These are phyloP conservation scores for Aurelia sp. DNA, from an alignment of 30 jellyfish, hydroid and myxozoan species.

Conservation along the genomic window DNA sequence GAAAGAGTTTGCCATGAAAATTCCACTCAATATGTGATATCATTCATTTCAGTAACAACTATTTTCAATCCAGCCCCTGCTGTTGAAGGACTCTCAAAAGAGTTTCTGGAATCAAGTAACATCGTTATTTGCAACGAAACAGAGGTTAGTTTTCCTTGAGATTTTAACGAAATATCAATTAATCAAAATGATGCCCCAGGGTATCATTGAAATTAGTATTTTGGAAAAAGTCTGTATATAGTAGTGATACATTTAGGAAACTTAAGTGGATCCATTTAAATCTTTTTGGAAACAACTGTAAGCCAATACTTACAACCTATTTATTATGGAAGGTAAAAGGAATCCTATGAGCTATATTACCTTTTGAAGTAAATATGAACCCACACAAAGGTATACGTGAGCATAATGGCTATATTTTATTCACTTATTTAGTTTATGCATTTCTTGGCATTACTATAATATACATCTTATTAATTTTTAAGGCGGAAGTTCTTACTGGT, in stretches of 20 bases:
- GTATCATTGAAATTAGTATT: too few species aligned
- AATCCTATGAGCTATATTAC: neutral
- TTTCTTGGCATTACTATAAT: neutral
- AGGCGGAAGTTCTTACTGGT: slow-evolving; percentile 97
- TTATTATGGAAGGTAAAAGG: too few species aligned
- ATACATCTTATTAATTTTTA: neutral
- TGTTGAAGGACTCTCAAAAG: slow-evolving; percentile 60
- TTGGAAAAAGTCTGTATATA: too few species aligned
- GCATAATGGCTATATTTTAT: neutral
- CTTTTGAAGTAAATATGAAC: neutral
- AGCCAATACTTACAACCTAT: too few species aligned
- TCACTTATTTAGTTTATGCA: neutral
- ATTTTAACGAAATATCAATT: too few species aligned
- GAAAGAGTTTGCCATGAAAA: too few species aligned
- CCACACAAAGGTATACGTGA: too few species aligned
- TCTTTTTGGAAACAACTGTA: too few species aligned
- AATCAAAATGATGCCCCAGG: too few species aligned
- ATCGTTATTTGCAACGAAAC: slow-evolving; percentile 96
- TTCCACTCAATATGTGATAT: too few species aligned
- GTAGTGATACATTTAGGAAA: too few species aligned
- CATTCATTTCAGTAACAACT: slow-evolving; percentile 75
- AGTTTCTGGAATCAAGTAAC: slow-evolving; percentile 65
- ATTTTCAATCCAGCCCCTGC: slow-evolving; percentile 99
- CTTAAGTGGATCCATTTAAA: too few species aligned
- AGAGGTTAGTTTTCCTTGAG: slow-evolving; percentile 69